These are phyloP conservation scores for Phrynosoma blainvillii DNA, from an alignment of 2,113 vertebrate genomes.

Conservation along the genomic window DNA sequence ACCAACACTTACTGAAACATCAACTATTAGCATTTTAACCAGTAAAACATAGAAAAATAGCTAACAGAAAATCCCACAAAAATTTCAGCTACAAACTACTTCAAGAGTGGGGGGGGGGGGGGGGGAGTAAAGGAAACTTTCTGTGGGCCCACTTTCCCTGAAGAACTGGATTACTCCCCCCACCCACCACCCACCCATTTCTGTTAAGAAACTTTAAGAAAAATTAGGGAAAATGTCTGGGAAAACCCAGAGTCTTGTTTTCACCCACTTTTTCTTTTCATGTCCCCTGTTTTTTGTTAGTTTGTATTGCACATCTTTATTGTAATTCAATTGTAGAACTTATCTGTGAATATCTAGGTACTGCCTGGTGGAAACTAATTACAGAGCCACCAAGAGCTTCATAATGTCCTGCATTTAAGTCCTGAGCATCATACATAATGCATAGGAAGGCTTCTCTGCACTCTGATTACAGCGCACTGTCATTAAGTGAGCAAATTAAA, in stretches of 20 bases:
- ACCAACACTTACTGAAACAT: background rate
- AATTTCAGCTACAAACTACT: background rate
- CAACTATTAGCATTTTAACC: background rate
- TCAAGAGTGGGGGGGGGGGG: background rate
- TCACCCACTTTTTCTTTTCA: slow-evolving; percentile 66
- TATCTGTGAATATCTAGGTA: slow-evolving; percentile 87
- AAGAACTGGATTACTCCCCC: slow-evolving; percentile 28
- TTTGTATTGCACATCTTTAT: slow-evolving; percentile 75
- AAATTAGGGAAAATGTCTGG: no score
- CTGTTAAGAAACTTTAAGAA: no score
- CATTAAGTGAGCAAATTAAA: slow-evolving; percentile 92
- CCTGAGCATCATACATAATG: slow-evolving; percentile 89
- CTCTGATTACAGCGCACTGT: slow-evolving; percentile 91
- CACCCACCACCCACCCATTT: slow-evolving; percentile 36
- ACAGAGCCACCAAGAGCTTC: slow-evolving; percentile 87
- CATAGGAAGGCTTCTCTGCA: slow-evolving; percentile 87
- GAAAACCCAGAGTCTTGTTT: no score
- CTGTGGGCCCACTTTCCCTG: slow-evolving; percentile 38
- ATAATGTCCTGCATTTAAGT: slow-evolving; percentile 91
- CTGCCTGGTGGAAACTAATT: slow-evolving; percentile 90
- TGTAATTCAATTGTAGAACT: slow-evolving; percentile 78
- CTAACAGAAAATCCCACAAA: background rate
- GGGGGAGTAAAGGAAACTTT: slow-evolving; percentile 43
- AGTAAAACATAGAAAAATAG: background rate
- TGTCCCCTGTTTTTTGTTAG: slow-evolving; percentile 77